Percentiles rank a stretch among this genome's conserved stretches.
Conservation (phyloP, 35 echinoderm and acorn worm species). For the Lytechinus pictus region DNA sequence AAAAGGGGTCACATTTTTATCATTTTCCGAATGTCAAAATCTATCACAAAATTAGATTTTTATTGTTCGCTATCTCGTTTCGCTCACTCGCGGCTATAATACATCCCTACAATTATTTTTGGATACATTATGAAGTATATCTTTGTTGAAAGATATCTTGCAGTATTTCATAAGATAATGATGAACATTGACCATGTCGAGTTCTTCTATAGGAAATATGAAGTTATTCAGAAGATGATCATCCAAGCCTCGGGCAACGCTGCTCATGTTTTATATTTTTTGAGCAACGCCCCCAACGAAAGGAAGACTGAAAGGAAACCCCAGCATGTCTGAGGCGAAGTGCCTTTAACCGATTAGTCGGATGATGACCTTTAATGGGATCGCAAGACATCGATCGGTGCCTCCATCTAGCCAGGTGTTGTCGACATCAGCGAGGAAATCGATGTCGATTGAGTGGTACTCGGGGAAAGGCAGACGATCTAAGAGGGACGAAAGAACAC, state of each 20-base stretch:
- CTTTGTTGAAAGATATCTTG: too few species aligned
- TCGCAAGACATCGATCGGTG: not conserved
- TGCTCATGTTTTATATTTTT: not conserved
- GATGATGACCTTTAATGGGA: constrained; percentile 25
- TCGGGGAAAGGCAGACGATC: not conserved
- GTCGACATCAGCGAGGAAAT: not conserved
- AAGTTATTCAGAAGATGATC: too few species aligned
- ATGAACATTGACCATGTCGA: not conserved
- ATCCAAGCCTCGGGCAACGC: not conserved
- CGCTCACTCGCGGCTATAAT: too few species aligned
- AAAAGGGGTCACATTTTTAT: too few species aligned
- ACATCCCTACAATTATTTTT: too few species aligned
- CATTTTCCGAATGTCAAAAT: too few species aligned
- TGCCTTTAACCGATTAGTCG: constrained; percentile 15
- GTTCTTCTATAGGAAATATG: not conserved
- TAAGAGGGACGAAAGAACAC: not conserved
- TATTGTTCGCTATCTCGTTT: too few species aligned
- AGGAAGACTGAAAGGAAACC: not conserved
- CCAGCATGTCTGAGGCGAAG: not conserved
- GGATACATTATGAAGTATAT: too few species aligned
- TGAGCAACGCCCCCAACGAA: not conserved
- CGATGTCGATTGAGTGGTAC: constrained; percentile 11
- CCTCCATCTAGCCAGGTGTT: constrained; percentile 29
- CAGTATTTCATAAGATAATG: too few species aligned
- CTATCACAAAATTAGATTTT: too few species aligned